Base-by-base conservation (phyloP, 2,113 vertebrate genomes). In the Gopherus flavomarginatus region DNA sequence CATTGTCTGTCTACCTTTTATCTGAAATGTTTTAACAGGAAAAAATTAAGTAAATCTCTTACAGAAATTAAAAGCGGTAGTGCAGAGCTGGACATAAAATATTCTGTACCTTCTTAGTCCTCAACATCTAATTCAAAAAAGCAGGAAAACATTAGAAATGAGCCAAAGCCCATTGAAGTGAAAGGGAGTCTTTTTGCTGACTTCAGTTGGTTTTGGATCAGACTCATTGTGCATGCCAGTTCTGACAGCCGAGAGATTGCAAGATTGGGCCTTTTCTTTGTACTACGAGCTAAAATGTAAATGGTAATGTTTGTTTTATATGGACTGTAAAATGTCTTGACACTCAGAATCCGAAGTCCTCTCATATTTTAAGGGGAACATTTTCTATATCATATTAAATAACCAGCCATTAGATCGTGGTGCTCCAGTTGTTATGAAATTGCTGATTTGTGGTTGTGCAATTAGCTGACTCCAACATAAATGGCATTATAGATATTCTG, bases 381-480 rank as follows among this genome's bases (percentile, higher is more conserved):
- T 97, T 94, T 93, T 91, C 87, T 95, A 90, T 95, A 93, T 96
- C 31, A 56, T 72, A 19, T 93, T 81, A 86, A 92, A 97, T 95
- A 86, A 86, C 96, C 95, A 95, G 94, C 91, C 83, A 59, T 96
- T 81, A 89, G 92, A 94, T 95, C 80, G 81, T 87, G 89, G 93
- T 0, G 27, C 86, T 93, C 44, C 86, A 50, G 96, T 97, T 96
- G 85, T 90, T 90, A 72, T 54, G 85, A 93, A 94, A 90, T 84
- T 92, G 94, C 95, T 97, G 93, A 97, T 98, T 94, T 94, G 96
- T 3, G n/a, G 95, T 93, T 96, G 62, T 93, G 53, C 93, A 93
- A 90, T 92, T 93, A 95, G 96, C 97, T 97, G 96, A 97, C 87
- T 94, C 84, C 24, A 91, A 92, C 81, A 86, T 35, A 97, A 97